Base-by-base conservation (phyloP, 2,888 invertebrate species). In the Oithona nana region DNA sequence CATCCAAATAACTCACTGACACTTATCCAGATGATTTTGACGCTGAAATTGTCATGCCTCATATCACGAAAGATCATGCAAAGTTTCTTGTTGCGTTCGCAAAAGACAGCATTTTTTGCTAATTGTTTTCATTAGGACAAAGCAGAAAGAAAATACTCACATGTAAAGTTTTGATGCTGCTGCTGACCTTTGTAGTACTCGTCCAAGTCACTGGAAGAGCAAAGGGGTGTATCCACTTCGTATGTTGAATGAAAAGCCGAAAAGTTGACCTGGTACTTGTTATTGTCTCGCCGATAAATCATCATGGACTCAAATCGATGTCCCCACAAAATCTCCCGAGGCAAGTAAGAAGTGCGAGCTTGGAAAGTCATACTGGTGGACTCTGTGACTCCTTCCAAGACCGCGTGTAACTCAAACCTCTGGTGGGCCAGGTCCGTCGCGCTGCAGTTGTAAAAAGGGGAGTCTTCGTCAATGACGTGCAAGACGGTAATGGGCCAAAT, bases 401-500 rank as follows among this genome's bases (percentile, higher is more conserved):
- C 90, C 30, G 93, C 92, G 65, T 95, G 89, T 68, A 95, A 88
- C 74, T 97, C 95, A 72, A 95, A 97, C 29, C 28, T 55, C 22
- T 22, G 20, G 1, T 16, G n/a, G 22, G 48, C 31, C 39, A 62
- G 16, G 11, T 56, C 55, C 6, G 28, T 85, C 6, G 92, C 90
- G 0, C 89, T 87, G 70, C 93, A 81, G 71, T 84, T 84, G 76
- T 88, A 97, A 58, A 95, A 80, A 0, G 94, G 97, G 65, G 89
- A 90, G 66, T 81, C 80, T 66, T 86, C 84, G 73, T 89, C 88
- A 71, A 95, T 97, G 74, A 84, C 88, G 75, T 97, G 97, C 49
- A 90, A 92, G 66, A 95, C 88, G 31, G 89, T 94, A 69, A 90
- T 92, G 11, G 95, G 95, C 95, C 95, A 97, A 68, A 95, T 94